Conservation (phyloP, 2,888 invertebrate species). For the Meandrusa payeni region DNA sequence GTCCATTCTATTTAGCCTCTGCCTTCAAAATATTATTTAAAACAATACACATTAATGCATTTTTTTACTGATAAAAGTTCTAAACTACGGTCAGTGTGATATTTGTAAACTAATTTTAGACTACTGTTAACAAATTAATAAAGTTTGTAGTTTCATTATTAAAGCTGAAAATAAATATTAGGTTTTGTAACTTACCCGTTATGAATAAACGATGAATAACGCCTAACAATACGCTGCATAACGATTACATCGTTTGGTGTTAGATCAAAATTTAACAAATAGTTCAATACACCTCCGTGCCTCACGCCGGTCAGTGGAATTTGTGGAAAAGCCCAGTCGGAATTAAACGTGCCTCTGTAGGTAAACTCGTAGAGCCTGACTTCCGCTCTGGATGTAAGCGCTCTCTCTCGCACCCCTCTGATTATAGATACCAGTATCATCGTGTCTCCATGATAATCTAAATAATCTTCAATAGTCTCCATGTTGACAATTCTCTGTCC, state of each 20-base stretch:
- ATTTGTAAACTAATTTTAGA: no score
- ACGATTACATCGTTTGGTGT: slow-evolving; percentile 39
- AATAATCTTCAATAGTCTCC: slow-evolving; percentile 54
- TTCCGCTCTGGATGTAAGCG: slow-evolving; percentile 41
- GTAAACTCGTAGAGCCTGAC: slow-evolving; percentile 58
- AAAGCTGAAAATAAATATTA: no score
- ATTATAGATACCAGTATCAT: slow-evolving; percentile 52
- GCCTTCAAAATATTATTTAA: not conserved
- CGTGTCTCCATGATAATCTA: slow-evolving; percentile 63
- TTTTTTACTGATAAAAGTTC: no score
- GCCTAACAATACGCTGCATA: slow-evolving; percentile 39
- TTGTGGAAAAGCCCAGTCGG: slow-evolving; percentile 51
- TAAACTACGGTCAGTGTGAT: no score
- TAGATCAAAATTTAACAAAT: slow-evolving; percentile 54
- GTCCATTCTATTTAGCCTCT: no score
- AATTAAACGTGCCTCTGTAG: slow-evolving; percentile 51
- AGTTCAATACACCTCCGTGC: slow-evolving; percentile 61
- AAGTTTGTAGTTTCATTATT: no score
- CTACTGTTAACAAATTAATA: no score
- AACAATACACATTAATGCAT: no score
- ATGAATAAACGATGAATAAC: slow-evolving; percentile 49
- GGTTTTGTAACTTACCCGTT: slow-evolving; percentile 56
- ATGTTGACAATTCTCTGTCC: slow-evolving; percentile 40
- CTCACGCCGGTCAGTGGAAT: slow-evolving; percentile 54
- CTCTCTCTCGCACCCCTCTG: slow-evolving; percentile 53